Base-by-base conservation (phyloP, 1,140 invertebrate species). In the Megalonaias nervosa region DNA sequence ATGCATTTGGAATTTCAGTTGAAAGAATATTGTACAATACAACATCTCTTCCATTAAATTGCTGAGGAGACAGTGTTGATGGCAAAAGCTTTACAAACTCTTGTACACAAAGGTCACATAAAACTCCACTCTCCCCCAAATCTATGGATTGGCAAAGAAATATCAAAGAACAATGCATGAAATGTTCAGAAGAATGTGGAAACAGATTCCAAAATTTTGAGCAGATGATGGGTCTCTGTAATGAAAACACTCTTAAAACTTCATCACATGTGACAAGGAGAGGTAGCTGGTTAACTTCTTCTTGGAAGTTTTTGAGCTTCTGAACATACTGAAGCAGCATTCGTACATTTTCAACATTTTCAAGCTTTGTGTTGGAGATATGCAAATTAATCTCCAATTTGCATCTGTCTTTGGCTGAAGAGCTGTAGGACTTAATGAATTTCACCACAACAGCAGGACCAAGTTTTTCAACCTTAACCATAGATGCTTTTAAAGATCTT, bases 381-480 rank as follows among this genome's bases (percentile, higher is more conserved):
- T 26, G 6, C n/a, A 14, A 16, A 17, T 67, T 67, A 19, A 80
- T 14, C 12, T 75, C 71, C 16, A 77, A n/a, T 15, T 60, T 60
- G 60, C 79, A 81, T 68, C 58, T 60, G 23, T 58, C 23, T 11
- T 68, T 17, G 0, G 16, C n/a, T 26, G 74, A 12, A 38, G 62
- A 38, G 1, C 5, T 12, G 38, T 64, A 67, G 56, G 79, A 69
- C 70, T 77, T 64, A 56, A 81, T 56, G 75, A 82, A 78, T 2
- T 69, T n/a, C 19, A 82, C n/a, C 21, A 79, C 67, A 12, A 38
- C 12, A 17, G 64, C 57, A 1, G 74, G 76, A 48, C 11, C n/a
- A 17, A 77, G 58, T 58, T 75, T 58, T 64, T 66, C 57, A 48
- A 61, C 56, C 17, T 71, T 57, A 15, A 70, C 60, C 1, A 61